Base-by-base conservation (phyloP, 2,797 vertebrate species). In the Pantherophis vulpinus region DNA sequence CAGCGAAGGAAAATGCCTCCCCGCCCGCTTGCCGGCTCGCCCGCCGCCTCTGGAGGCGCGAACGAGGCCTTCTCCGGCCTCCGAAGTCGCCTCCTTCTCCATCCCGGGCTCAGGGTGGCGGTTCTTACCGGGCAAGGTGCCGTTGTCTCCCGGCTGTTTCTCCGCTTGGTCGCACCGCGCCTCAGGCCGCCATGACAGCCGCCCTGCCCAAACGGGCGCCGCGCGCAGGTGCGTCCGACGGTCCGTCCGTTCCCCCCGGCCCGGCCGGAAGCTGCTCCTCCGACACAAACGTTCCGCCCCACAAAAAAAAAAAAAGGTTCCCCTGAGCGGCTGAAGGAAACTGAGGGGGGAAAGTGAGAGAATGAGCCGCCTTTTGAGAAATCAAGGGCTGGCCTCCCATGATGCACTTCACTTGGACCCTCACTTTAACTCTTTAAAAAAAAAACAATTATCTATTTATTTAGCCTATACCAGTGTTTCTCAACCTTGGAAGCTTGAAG, bases 121-220 rank as follows among this genome's bases (percentile, higher is more conserved):
- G 37, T n/a, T 63, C 56, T 56, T 63, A 91, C 93, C 93, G 6
- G 70, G 4, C 27, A 3, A 61, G 56, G 5, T 3, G 59, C 29
- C 61, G 54, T 16, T 32, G 11, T 47, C 20, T 3, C n/a, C 59
- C 79, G 79, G 13, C 32, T 56, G 29, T 2, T 11, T 51, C 25
- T n/a, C 29, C 32, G 18, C 37, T 27, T 37, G 1, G 63, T 20
- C 37, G 54, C 60, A 37, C 55, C 90, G 16, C 70, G 5, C 90
- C 93, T 91, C 90, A 91, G 55, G 90, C 90, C 87, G 90, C 90
- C 93, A 93, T 91, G 87, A 91, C 86, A 88, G 63, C 90, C 54
- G 10, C 89, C 25, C 42, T 9, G 59, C 42, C 42, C 42, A 59
- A 18, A 47, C 61, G 51, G 59, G 42, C 89, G 79, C 59, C 74